Base-by-base conservation (phyloP, 2,888 invertebrate species). In the Tinea trinotella region DNA sequence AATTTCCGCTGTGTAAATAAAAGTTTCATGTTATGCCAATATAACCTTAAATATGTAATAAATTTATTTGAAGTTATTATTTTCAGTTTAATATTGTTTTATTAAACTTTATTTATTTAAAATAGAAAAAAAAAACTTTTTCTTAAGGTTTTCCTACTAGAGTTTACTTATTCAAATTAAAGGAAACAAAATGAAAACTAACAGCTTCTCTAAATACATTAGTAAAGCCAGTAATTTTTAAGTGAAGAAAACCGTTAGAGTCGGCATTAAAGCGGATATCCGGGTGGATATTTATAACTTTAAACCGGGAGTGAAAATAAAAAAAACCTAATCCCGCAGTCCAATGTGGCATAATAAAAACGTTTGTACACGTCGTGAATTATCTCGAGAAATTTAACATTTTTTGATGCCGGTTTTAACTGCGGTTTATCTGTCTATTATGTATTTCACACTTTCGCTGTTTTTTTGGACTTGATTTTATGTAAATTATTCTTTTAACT, bases 271-370 rank as follows among this genome's bases (percentile, higher is more conserved):
- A 19, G 18, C 46, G 46, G 46, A 46, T 46, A 46, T 46, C 46
- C 46, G 46, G 40, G 40, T 19, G 7, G 40, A 46, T 46, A 46
- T 46, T 46, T 46, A 46, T 46, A 46, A 46, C 46, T 19, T 46
- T 46, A 46, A 46, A 46, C 46, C 46, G 19, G 40, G 6, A n/a
- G 30, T 7, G 4, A 46, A 46, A 18, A 19, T 18, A 46, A 46
- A 46, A 40, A 46, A 46, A 46, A 17, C 46, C 17, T 46, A 46
- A 46, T 46, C 46, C 46, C 46, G 18, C 5, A 61, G 63, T 62
- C 64, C 62, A 66, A 65, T 65, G 67, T 61, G 67, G 77, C 72
- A 77, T 77, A 76, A 78, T 76, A 68, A 76, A 75, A 71, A 76
- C 70, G 72, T 76, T 74, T 72, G 68, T 71, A 69, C 63, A 70